phyloP scores from a whole-genome alignment of 2,888 invertebrate genomes.

The Hirtodrosophila trivittata region DNA sequence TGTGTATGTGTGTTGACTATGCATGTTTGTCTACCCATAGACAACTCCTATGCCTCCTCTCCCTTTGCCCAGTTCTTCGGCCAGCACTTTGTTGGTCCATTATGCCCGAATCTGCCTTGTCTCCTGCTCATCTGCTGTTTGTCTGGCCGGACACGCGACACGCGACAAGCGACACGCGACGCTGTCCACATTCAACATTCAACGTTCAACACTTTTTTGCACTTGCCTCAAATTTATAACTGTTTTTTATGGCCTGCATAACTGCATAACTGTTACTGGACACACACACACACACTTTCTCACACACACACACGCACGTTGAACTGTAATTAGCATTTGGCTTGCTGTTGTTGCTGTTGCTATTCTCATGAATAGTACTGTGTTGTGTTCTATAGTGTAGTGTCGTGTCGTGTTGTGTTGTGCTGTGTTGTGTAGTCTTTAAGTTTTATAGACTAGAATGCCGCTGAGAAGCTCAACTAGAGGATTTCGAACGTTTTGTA shows the following conservation, averaged over 20 bases:
- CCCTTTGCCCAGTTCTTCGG: not conserved
- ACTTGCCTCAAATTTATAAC: slow-evolving; percentile 58
- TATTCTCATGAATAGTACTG: not conserved
- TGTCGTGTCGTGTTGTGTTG: slow-evolving; percentile 11
- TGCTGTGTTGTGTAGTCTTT: slow-evolving; percentile 12
- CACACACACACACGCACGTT: slow-evolving; percentile 20
- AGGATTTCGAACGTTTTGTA: slow-evolving; percentile 19
- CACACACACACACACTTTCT: slow-evolving; percentile 9
- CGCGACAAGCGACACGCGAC: slow-evolving; percentile 26
- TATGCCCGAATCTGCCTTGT: slow-evolving; percentile 1
- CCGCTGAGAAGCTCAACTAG: slow-evolving; percentile 46
- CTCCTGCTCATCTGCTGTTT: slow-evolving; percentile 17
- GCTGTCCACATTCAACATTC: slow-evolving; percentile 15
- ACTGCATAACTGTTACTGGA: slow-evolving; percentile 16
- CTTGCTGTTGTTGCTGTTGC: slow-evolving; percentile 10
- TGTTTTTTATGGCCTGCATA: slow-evolving; percentile 36
- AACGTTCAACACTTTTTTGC: slow-evolving; percentile 48
- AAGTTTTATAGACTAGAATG: slow-evolving; percentile 53
- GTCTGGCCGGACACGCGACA: slow-evolving; percentile 31
- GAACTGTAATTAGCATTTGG: slow-evolving; percentile 67
- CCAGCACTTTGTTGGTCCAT: not conserved
- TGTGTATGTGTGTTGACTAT: slow-evolving; percentile 42
- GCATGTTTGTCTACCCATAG: slow-evolving; percentile 24
- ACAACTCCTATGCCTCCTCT: not conserved
- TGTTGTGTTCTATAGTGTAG: slow-evolving; percentile 8